phyloP scores from a whole-genome alignment of 2,888 invertebrate genomes.

The Caenorhabditis zanzibari region DNA sequence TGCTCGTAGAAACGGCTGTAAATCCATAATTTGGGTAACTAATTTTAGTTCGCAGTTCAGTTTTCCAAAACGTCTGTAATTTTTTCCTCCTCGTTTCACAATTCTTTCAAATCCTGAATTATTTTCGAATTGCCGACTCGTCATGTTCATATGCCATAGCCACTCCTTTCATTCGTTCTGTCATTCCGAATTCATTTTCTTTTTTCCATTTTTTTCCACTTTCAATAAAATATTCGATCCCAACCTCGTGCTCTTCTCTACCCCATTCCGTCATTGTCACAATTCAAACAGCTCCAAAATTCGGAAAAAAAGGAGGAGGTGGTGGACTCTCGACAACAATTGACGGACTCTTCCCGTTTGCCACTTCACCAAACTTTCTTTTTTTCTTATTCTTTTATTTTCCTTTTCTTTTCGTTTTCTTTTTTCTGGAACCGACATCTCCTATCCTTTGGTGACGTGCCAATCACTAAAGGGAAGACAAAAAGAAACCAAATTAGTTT shows the following conservation, averaged over 20 bases:
- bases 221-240: conserved; percentile 53
- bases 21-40: no score
- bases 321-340: conserved; percentile 51
- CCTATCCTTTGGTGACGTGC: conserved; percentile 15
- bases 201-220: conserved; percentile 6
- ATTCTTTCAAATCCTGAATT: no score
- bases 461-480: conserved; percentile 23
- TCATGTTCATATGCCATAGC: background rate
- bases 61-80: no score
- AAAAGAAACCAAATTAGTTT: conserved; percentile 37
- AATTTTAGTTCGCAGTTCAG: no score
- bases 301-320: conserved; percentile 17
- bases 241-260: conserved; percentile 33
- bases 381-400: conserved; percentile 33
- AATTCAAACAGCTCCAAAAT: conserved; percentile 47
- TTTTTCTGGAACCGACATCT: conserved; percentile 36
- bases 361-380: conserved; percentile 59
- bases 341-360: conserved; percentile 46
- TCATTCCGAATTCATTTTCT: conserved; percentile 34
- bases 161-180: background rate
- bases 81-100: no score
- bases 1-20: no score
- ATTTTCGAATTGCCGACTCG: background rate
- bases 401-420: background rate
- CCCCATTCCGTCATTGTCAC: conserved; percentile 51